These are phyloP conservation scores for Esox lucius DNA, from an alignment of 2,797 vertebrate species.

Conservation along the genomic window DNA sequence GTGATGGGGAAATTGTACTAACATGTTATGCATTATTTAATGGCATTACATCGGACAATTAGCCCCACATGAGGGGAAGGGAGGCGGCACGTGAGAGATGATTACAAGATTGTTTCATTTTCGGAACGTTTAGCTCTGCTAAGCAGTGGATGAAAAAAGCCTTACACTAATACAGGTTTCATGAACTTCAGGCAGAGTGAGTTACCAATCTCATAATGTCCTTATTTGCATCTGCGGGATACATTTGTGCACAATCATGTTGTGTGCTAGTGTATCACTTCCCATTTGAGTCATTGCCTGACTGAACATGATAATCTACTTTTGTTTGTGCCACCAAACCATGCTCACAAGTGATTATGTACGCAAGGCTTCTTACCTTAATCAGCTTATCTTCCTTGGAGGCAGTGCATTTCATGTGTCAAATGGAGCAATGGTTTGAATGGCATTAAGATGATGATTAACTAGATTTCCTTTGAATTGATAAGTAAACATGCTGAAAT, in stretches of 20 bases:
- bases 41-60: not conserved
- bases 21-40: not conserved
- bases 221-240: not conserved
- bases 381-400: conserved; percentile 6
- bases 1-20: conserved; percentile 1
- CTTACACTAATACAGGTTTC: not conserved
- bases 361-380: not conserved
- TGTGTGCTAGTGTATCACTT: not conserved
- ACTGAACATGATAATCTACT: conserved; percentile 1
- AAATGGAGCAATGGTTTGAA: conserved; percentile 3
- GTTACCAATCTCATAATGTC: not conserved
- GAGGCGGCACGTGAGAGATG: not conserved
- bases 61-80: not conserved
- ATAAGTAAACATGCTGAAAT: conserved; percentile 2
- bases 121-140: too few relatives aligned
- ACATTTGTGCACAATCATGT: not conserved
- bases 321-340: not conserved
- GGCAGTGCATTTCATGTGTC: conserved; percentile 4
- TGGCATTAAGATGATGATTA: conserved; percentile 7
- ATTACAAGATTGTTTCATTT: not conserved
- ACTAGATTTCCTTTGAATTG: not conserved
- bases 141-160: not conserved
- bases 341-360: not conserved
- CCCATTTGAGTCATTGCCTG: not conserved
- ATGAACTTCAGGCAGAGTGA: not conserved